Conservation (phyloP, 2,113 vertebrate genomes). For the Uria aalge region DNA sequence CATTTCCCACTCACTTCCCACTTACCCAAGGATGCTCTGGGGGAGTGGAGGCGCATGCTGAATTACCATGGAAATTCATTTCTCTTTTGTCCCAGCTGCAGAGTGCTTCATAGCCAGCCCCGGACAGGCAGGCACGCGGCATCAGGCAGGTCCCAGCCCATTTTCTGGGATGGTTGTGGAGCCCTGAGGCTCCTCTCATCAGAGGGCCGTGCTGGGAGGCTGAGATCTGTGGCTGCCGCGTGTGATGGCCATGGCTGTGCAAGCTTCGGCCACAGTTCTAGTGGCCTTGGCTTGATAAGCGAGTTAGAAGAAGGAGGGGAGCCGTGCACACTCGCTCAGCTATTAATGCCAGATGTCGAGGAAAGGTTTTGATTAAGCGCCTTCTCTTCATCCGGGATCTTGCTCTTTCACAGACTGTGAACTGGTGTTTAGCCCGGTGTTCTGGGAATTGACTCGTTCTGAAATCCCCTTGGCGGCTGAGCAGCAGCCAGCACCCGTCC, state of each 20-base stretch:
- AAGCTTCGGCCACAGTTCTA: not conserved
- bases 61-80: not conserved
- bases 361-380: slow-evolving; percentile 29
- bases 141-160: not conserved
- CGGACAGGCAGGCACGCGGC: rapidly evolving
- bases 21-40: not conserved
- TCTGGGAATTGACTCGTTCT: slow-evolving; percentile 1
- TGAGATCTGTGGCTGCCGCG: not conserved
- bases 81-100: not conserved
- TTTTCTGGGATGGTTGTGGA: not conserved
- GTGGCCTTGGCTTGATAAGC: not conserved
- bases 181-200: not conserved
- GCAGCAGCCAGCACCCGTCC: not conserved
- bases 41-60: not conserved
- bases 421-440: not conserved
- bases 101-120: not conserved
- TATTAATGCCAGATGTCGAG: slow-evolving; percentile 61
- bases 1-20: not conserved
- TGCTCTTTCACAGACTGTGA: not conserved
- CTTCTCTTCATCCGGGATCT: not conserved
- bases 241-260: not conserved
- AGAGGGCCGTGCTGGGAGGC: not conserved
- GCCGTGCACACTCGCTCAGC: not conserved
- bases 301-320: not conserved
- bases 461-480: not conserved